Evolutionary conservation across 1,140 invertebrate genomes (phyloP).

Genomic region (Schlechtendalia chinensis): DNA sequence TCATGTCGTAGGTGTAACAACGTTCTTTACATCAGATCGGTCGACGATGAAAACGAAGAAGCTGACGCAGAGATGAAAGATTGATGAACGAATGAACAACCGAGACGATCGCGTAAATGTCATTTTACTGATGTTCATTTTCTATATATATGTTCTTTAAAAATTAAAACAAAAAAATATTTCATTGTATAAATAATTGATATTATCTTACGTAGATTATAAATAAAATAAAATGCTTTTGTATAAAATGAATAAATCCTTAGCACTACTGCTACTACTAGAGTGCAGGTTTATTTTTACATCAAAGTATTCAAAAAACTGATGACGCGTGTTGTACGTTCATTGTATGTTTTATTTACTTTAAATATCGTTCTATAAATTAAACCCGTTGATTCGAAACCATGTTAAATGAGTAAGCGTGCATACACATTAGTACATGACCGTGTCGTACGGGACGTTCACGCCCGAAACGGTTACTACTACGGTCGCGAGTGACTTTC

Average conservation of each 20-base stretch:
- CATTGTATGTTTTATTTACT: no score
- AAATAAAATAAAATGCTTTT: constrained; percentile 17
- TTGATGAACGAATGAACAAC: constrained; percentile 62
- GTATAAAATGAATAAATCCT: not conserved
- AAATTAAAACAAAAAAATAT: not conserved
- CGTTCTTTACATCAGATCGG: constrained; percentile 92
- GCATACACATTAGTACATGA: no score
- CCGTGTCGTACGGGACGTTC: no score
- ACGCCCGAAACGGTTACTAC: no score
- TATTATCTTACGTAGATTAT: not conserved
- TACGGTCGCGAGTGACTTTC: no score
- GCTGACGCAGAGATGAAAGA: constrained; percentile 87
- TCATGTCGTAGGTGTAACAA: constrained; percentile 85
- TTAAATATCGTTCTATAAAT: no score
- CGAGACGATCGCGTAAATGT: not conserved
- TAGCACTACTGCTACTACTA: not conserved
- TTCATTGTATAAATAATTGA: not conserved
- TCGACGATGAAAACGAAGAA: constrained; percentile 96
- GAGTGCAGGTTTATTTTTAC: no score
- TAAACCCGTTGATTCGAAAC: no score
- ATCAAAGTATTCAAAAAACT: no score
- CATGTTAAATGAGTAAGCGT: no score
- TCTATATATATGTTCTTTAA: not conserved
- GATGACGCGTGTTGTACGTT: no score
- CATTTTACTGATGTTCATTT: not conserved